Evolutionary conservation across 1,140 invertebrate species (phyloP), one percentile per base, ranked within the genome.

Genomic region (Mya arenaria): DNA sequence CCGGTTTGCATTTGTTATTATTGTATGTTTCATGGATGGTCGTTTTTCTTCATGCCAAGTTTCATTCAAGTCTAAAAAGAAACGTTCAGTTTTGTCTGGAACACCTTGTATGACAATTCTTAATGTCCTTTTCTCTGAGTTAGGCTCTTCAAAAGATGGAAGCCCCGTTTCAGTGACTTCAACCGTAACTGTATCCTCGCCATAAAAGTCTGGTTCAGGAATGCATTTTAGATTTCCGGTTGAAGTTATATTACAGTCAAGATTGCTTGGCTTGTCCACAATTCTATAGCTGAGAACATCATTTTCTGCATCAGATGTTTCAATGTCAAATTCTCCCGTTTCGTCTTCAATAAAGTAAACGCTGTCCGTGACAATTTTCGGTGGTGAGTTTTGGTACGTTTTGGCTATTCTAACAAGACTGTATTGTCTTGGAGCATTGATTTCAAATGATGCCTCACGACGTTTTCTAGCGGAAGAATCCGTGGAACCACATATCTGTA

Each of bases 111-210:
- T 25, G n/a, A 25, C 58, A 25, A 74, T 17, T 13, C 4, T 60
- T 23, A 74, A 37, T 25, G 8, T 37, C 30, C 60, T 74, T 34
- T 56, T 55, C 37, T 74, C 0, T 28, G 36, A 30, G n/a, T 60
- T 37, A 23, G 52, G 32, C n/a, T 58, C 30, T 74, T 74, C 71
- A 39, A 37, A 60, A 1, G 32, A 8, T 41, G 71, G 71, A 8
- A 74, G 37, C 1, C 56, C 71, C 5, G 71, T 74, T 37, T 74
- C 71, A 30, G 32, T 60, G 19, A 74, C 39, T 41, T 74, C 58
- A 10, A 74, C 52, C 39, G 19, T 74, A 32, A 74, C 39, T 30
- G n/a, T 28, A 74, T 74, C 71, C 3, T 39, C 6, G 34, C 71
- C 71, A 25, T 74, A 60, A 41, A 56, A 74, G 25, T 74, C 71